phyloP scores from a whole-genome alignment of 2,797 vertebrate genomes.

The Garrulus glandarius region DNA sequence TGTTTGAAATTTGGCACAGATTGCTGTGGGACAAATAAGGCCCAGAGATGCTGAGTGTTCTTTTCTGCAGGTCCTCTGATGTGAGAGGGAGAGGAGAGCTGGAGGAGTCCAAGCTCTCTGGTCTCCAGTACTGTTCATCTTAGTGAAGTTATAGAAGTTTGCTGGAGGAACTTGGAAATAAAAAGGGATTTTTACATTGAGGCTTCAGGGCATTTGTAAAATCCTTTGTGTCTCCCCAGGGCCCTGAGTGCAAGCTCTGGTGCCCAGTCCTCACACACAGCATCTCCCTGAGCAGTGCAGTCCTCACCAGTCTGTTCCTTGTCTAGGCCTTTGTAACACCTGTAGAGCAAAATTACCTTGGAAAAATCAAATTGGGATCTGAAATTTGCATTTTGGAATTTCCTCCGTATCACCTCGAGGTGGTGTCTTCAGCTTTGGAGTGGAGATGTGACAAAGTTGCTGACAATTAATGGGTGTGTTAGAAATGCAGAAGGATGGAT shows the following conservation, averaged over 20 bases:
- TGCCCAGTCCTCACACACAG: neutral
- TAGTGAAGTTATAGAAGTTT: neutral
- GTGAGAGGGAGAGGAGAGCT: neutral
- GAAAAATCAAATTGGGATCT: neutral
- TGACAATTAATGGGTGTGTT: neutral
- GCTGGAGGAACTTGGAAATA: neutral
- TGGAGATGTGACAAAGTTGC: neutral
- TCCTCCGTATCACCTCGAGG: neutral
- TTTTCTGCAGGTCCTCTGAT: conserved; percentile 12
- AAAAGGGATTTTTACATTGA: neutral
- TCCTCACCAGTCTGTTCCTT: neutral
- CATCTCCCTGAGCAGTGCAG: neutral
- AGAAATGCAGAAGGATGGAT: neutral
- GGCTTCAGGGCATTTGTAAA: neutral
- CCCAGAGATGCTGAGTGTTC: neutral
- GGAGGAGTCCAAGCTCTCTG: neutral
- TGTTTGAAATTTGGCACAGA: neutral
- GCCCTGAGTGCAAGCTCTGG: neutral
- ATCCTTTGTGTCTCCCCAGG: neutral
- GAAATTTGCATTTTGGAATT: neutral
- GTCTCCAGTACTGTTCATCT: neutral
- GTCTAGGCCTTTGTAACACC: neutral
- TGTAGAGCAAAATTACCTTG: neutral
- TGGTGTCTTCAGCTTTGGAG: neutral
- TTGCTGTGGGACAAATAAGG: neutral